Evolutionary conservation across 2,113 vertebrate genomes (phyloP).

Genomic region (Oenanthe melanoleuca): DNA sequence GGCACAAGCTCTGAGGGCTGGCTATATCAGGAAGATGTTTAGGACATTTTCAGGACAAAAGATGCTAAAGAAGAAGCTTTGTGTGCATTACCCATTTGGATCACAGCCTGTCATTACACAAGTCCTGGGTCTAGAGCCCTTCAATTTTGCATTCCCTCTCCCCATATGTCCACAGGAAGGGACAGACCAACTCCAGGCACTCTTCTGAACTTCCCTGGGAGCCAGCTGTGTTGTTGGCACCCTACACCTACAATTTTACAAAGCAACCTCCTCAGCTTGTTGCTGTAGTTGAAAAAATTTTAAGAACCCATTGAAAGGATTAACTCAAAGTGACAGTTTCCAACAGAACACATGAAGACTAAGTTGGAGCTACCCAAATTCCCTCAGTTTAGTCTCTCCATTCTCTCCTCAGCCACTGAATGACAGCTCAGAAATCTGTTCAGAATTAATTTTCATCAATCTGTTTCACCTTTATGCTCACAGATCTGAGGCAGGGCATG

Average conservation of each 20-base stretch:
- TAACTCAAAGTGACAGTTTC: background rate
- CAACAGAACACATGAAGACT: background rate
- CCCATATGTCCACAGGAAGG: background rate
- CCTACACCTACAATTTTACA: background rate
- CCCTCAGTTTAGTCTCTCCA: background rate
- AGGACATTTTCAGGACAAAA: background rate
- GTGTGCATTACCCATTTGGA: background rate
- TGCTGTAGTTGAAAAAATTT: background rate
- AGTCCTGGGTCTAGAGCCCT: background rate
- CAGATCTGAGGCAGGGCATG: background rate
- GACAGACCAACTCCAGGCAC: background rate
- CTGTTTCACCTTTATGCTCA: background rate
- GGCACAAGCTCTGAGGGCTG: background rate
- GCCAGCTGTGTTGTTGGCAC: background rate
- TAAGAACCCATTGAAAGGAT: background rate
- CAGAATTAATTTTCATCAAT: conserved; percentile 7
- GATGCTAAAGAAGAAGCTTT: background rate
- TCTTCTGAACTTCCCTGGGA: background rate
- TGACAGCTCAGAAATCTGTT: background rate
- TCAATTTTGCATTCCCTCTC: background rate
- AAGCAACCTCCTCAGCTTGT: background rate
- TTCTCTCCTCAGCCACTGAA: background rate
- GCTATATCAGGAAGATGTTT: background rate
- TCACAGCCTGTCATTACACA: background rate
- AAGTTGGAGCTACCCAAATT: background rate